Evolutionary conservation across 2,888 invertebrate species (phyloP).

Genomic region (Eucera pruinosa): DNA sequence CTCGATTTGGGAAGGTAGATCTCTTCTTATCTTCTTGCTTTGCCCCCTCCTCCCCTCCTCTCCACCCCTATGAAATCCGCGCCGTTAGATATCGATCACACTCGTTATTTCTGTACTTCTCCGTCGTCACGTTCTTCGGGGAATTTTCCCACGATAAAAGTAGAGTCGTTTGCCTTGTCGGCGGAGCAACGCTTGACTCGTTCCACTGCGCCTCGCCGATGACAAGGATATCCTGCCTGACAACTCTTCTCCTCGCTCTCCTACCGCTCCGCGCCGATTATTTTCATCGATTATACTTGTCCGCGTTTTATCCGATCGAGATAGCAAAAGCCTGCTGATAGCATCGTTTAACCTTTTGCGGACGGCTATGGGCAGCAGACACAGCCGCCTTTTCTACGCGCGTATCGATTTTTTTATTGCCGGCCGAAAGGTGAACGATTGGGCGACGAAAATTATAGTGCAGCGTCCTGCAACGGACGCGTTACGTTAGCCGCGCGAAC

Average conservation of each 20-base stretch:
- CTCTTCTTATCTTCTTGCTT: conserved; percentile 4
- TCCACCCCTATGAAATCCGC: no score
- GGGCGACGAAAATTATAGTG: no score
- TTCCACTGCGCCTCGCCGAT: conserved; percentile 5
- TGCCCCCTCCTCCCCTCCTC: no score
- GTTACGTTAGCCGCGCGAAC: no score
- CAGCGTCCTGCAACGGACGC: no score
- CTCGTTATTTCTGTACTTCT: conserved; percentile 51
- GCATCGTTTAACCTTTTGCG: no score
- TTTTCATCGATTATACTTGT: conserved; percentile 24
- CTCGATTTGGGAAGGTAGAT: conserved; percentile 95
- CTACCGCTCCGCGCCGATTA: no score
- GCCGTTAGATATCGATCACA: conserved; percentile 56
- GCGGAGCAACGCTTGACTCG: conserved; percentile 38
- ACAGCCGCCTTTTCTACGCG: no score
- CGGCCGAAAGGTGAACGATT: no score
- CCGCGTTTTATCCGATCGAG: conserved; percentile 5
- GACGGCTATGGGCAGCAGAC: no score
- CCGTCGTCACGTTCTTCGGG: conserved; percentile 37
- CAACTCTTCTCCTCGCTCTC: neutral
- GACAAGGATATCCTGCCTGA: neutral
- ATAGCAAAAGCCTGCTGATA: neutral
- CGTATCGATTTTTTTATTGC: no score
- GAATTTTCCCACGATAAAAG: conserved; percentile 52
- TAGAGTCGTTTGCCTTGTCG: conserved; percentile 27